phyloP scores from a whole-genome alignment of 2,113 vertebrate genomes.

The Odocoileus virginianus region DNA sequence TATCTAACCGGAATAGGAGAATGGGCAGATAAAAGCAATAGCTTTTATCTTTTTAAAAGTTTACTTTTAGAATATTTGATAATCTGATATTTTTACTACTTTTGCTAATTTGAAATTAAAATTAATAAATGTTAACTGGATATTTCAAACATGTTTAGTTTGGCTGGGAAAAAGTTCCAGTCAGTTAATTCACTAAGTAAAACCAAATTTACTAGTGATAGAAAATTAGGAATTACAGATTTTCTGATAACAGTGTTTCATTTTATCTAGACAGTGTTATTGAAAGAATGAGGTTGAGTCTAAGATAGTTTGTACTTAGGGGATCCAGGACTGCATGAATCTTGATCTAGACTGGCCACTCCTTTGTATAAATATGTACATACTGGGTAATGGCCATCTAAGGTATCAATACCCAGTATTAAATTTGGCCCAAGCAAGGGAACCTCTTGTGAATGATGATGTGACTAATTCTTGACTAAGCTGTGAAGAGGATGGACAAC shows the following conservation, averaged over 20 bases:
- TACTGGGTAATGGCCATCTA: background rate
- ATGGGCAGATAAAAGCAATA: background rate
- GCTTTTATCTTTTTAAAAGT: background rate
- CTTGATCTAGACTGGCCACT: background rate
- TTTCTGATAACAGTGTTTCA: background rate
- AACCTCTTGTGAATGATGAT: background rate
- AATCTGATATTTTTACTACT: background rate
- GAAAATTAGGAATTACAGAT: background rate
- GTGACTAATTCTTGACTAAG: background rate
- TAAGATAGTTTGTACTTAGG: background rate
- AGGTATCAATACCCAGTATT: background rate
- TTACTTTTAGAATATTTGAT: background rate
- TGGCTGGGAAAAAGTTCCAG: background rate
- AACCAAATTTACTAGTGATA: background rate
- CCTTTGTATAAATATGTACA: background rate
- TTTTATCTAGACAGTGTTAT: background rate
- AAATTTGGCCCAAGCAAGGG: background rate
- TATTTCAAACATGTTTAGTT: background rate
- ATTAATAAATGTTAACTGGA: background rate
- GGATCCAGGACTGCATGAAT: background rate
- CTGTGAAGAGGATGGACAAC: background rate
- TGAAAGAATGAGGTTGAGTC: background rate
- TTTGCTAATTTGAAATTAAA: background rate
- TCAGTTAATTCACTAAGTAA: background rate
- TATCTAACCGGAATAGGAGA: background rate